Evolutionary conservation across 1,140 invertebrate genomes (phyloP).

Genomic region (Scaptomyza hsui): DNA sequence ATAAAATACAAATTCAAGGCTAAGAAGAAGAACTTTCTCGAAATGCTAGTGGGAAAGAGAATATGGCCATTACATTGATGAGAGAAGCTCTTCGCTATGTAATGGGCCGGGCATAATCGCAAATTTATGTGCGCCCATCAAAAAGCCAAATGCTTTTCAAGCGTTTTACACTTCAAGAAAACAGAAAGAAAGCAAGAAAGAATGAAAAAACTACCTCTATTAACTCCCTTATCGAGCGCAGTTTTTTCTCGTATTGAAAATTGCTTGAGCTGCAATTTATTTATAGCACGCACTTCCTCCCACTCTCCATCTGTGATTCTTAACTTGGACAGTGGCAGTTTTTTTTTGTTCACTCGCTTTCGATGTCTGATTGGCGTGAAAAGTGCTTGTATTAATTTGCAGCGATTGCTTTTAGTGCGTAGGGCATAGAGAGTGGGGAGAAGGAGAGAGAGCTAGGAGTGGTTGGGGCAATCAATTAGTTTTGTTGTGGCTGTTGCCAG

Average conservation of each 20-base stretch:
- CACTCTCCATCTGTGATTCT: slow-evolving; percentile 1
- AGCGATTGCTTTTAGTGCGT: slow-evolving; percentile 38
- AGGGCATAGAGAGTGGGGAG: not conserved
- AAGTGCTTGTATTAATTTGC: slow-evolving; percentile 61
- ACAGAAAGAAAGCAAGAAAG: too few species aligned
- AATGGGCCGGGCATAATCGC: slow-evolving; percentile 62
- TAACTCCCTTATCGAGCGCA: slow-evolving; percentile 27
- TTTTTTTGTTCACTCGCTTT: not conserved
- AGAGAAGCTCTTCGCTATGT: slow-evolving; percentile 29
- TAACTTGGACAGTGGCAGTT: not conserved
- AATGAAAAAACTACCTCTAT: slow-evolving; percentile 53
- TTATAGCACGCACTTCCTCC: slow-evolving; percentile 43
- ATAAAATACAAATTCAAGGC: not conserved
- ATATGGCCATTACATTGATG: slow-evolving; percentile 8
- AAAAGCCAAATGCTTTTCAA: slow-evolving; percentile 48
- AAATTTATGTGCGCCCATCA: slow-evolving; percentile 67
- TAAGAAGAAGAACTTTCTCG: not conserved
- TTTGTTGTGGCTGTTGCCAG: slow-evolving; percentile 52
- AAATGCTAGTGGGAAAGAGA: not conserved
- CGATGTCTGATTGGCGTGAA: slow-evolving; percentile 49
- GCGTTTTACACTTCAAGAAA: slow-evolving; percentile 52
- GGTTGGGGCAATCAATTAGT: slow-evolving; percentile 63
- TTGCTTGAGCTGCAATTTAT: slow-evolving; percentile 68
- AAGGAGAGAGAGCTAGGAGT: not conserved
- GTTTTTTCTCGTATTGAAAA: slow-evolving; percentile 56